A percentile compares a stretch with the other conserved stretches of the same genome.
These are phyloP conservation scores for Spodoptera littoralis DNA, from an alignment of 2,888 invertebrate species.

Conservation along the genomic window DNA sequence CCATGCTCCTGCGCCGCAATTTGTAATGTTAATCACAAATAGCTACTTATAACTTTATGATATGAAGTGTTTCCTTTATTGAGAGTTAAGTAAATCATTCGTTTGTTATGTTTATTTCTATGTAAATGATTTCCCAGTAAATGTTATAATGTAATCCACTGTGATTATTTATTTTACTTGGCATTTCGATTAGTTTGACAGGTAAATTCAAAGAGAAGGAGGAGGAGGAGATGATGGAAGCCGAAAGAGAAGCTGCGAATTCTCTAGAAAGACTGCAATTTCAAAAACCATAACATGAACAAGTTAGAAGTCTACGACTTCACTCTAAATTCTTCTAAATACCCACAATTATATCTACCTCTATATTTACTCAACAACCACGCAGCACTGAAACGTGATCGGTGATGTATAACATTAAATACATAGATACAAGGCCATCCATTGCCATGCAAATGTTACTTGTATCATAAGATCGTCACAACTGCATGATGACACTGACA, in stretches of 20 bases:
- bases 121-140: background rate
- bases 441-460: conserved; percentile 54
- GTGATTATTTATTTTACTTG: too few species aligned
- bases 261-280: too few species aligned
- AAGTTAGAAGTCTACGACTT: too few species aligned
- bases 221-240: too few species aligned
- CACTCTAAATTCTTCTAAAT: too few species aligned
- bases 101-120: background rate
- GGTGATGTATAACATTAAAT: conserved; percentile 9
- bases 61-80: conserved; percentile 6
- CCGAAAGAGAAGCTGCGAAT: too few species aligned
- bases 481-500: background rate
- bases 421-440: conserved; percentile 34
- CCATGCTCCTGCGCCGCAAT: conserved; percentile 40
- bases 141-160: too few species aligned
- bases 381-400: conserved; percentile 28
- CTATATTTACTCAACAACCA: conserved; percentile 6
- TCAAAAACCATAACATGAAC: too few species aligned
- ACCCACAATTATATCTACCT: too few species aligned
- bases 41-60: conserved; percentile 14
- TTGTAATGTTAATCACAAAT: conserved; percentile 40
- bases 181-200: too few species aligned
- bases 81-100: background rate
- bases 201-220: too few species aligned
- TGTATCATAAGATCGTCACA: background rate